These are phyloP conservation scores for Protonemura montana DNA, from an alignment of 2,888 invertebrate genomes.

Conservation along the genomic window DNA sequence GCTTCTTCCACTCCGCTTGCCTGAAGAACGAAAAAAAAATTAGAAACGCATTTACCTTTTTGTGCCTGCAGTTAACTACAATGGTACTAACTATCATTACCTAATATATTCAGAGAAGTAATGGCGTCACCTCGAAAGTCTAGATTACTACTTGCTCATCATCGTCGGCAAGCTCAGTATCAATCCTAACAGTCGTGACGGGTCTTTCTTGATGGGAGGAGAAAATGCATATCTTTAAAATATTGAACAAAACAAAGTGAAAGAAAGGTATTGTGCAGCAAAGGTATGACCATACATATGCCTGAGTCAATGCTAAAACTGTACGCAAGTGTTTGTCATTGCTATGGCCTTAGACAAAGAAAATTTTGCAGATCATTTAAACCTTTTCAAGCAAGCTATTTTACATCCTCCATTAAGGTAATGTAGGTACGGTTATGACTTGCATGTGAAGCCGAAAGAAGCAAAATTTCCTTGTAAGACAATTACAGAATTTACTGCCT, in stretches of 20 bases:
- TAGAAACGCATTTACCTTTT: neutral
- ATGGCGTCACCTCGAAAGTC: neutral
- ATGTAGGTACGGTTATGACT: too few relatives aligned
- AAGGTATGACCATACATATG: too few relatives aligned
- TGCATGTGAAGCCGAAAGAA: too few relatives aligned
- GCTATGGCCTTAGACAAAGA: too few relatives aligned
- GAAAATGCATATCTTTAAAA: conserved; percentile 29
- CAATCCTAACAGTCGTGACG: conserved; percentile 26
- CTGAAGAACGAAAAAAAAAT: neutral
- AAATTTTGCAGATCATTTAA: too few relatives aligned
- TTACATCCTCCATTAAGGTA: too few relatives aligned
- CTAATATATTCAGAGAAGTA: neutral
- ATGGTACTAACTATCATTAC: neutral
- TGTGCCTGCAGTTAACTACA: neutral
- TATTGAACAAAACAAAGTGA: neutral
- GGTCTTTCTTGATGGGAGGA: conserved; percentile 39
- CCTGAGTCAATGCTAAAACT: too few relatives aligned
- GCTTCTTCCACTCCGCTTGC: neutral
- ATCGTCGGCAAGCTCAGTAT: conserved; percentile 22
- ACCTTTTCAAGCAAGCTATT: too few relatives aligned
- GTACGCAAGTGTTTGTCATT: too few relatives aligned
- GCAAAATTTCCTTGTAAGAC: too few relatives aligned
- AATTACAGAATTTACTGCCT: too few relatives aligned
- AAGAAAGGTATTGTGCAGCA: neutral
- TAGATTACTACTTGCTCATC: neutral